These are phyloP conservation scores for Pelodiscus sinensis DNA, from an alignment of 2,113 vertebrate genomes.

Conservation along the genomic window DNA sequence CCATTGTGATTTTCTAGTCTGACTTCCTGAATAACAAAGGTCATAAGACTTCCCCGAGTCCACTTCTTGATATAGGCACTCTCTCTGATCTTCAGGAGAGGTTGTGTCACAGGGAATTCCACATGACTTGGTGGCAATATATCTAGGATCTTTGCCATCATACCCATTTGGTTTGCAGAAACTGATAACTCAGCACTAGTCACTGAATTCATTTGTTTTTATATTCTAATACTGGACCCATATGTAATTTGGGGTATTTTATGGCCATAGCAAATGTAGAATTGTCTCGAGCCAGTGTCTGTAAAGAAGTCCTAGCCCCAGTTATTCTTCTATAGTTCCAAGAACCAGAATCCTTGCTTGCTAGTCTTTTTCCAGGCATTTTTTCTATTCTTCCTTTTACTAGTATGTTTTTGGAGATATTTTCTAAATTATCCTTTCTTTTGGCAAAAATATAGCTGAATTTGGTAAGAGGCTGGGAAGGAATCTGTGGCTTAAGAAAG, in stretches of 20 bases:
- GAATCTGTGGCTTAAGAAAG: not conserved
- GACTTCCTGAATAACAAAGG: not conserved
- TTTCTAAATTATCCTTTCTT: conserved; percentile 1
- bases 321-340: not conserved
- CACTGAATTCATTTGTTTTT: conserved; percentile 32
- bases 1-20: not conserved
- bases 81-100: not conserved
- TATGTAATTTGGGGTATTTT: conserved; percentile 18
- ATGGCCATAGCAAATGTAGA: not conserved
- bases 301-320: conserved; percentile 2
- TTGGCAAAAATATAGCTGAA: not conserved
- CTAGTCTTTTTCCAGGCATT: not conserved
- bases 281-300: conserved; percentile 10
- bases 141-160: conserved; percentile 39
- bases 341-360: not conserved
- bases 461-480: not conserved
- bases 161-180: conserved; percentile 39
- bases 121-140: conserved; percentile 12
- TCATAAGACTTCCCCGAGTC: not conserved
- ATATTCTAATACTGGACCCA: not conserved
- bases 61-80: not conserved
- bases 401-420: not conserved
- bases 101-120: not conserved
- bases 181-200: not conserved
- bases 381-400: not conserved